These are phyloP conservation scores for Notarius quadriscutis DNA, from an alignment of 2,113 vertebrate species.

Conservation along the genomic window DNA sequence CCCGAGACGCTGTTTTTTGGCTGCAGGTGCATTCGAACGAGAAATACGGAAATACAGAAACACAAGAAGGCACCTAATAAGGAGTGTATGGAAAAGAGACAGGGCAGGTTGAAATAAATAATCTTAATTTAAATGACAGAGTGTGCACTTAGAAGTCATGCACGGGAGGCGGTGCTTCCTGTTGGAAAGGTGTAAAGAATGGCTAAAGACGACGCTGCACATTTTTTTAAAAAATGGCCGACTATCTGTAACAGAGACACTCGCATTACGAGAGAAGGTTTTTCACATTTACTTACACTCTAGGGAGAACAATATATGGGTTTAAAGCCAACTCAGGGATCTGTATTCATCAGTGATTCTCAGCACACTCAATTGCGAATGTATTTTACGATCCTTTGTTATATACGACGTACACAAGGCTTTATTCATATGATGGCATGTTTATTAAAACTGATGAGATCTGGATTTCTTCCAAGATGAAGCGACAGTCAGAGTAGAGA, in stretches of 20 bases:
- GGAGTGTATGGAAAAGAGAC: conserved; percentile 3
- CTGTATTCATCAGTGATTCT: conserved; percentile 45
- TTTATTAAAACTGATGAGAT: conserved; percentile 42
- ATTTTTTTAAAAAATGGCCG: conserved; percentile 56
- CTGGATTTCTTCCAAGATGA: conserved; percentile 31
- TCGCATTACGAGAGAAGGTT: conserved; percentile 44
- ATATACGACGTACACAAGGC: conserved; percentile 13
- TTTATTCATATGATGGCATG: conserved; percentile 22
- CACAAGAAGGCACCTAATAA: conserved; percentile 2
- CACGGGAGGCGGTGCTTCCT: not conserved
- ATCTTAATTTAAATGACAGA: conserved; percentile 36
- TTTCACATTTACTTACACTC: conserved; percentile 47
- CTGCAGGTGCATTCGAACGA: conserved; percentile 32
- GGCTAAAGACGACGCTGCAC: conserved; percentile 41
- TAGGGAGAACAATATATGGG: conserved; percentile 35
- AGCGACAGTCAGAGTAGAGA: conserved; percentile 14
- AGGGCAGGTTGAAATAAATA: conserved; percentile 31
- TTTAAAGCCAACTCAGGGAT: conserved; percentile 41
- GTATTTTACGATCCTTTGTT: conserved; percentile 27
- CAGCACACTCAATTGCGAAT: not conserved
- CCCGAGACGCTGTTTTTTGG: conserved; percentile 10
- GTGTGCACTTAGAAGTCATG: conserved; percentile 25
- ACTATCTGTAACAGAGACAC: conserved; percentile 52
- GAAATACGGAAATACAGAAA: not conserved
- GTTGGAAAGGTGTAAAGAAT: conserved; percentile 51